Evolutionary conservation across 2,888 invertebrate species (phyloP).

Genomic region (Melieria crassipennis): DNA sequence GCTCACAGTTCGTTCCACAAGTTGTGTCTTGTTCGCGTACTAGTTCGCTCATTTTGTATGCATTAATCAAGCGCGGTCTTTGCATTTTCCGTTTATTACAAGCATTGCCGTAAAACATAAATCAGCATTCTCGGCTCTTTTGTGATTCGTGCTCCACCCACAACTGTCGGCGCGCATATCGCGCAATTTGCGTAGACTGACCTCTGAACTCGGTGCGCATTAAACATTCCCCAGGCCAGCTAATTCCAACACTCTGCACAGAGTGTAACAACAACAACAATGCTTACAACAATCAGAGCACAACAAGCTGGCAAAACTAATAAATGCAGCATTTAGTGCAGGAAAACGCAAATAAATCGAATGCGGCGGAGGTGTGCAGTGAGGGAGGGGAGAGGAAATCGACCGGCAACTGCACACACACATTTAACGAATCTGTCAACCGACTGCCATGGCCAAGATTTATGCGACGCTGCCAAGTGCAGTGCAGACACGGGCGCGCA

Average conservation of each 20-base stretch:
- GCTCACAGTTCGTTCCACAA: too few species aligned
- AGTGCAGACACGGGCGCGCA: background rate
- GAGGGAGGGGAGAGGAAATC: constrained; percentile 14
- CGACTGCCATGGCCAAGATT: constrained; percentile 56
- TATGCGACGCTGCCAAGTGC: constrained; percentile 46
- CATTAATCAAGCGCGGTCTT: too few species aligned
- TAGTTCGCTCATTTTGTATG: too few species aligned
- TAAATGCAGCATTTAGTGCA: too few species aligned
- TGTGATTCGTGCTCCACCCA: constrained; percentile 4
- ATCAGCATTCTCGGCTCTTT: too few species aligned
- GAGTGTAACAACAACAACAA: constrained; percentile 13
- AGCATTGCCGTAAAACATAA: too few species aligned
- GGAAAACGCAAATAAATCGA: background rate
- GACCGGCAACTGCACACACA: constrained; percentile 14
- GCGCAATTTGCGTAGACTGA: constrained; percentile 41
- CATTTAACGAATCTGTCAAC: constrained; percentile 61
- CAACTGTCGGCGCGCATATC: constrained; percentile 13
- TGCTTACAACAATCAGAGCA: background rate
- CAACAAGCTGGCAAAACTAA: background rate
- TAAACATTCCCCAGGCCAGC: constrained; percentile 51
- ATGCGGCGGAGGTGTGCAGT: background rate
- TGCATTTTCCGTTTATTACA: too few species aligned
- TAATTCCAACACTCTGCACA: constrained; percentile 22
- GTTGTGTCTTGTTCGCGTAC: too few species aligned
- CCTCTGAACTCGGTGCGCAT: constrained; percentile 54